Percentiles rank a stretch among this genome's conserved stretches.
phyloP scores from a whole-genome alignment of 2,113 vertebrate species.

The Embiotoca jacksoni region DNA sequence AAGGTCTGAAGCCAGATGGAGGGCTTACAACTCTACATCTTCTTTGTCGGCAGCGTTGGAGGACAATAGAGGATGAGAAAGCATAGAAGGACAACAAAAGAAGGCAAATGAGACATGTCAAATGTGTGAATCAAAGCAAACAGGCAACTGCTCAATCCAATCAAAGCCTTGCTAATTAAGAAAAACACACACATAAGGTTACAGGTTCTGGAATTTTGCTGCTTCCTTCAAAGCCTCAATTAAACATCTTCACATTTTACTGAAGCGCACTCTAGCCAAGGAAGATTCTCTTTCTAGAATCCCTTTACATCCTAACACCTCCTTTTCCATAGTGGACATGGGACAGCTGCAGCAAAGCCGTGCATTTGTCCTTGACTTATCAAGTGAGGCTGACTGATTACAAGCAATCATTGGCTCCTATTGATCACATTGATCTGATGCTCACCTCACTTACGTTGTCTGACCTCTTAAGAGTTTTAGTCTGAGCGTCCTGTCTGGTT shows the following conservation, averaged over 20 bases:
- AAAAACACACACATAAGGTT: not conserved
- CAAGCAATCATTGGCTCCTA: conserved; percentile 52
- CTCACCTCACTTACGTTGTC: conserved; percentile 47
- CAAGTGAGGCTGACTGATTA: conserved; percentile 49
- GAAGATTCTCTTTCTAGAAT: conserved; percentile 2
- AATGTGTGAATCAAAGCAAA: conserved; percentile 60
- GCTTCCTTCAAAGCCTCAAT: conserved; percentile 24
- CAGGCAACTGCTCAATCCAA: conserved; percentile 50
- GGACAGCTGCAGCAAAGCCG: conserved; percentile 1
- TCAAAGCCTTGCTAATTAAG: conserved; percentile 46
- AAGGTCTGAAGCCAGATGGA: conserved; percentile 42
- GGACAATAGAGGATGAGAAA: conserved; percentile 37
- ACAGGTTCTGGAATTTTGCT: conserved; percentile 6
- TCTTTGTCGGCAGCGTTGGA: conserved; percentile 20
- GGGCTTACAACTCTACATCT: conserved; percentile 33
- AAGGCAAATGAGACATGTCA: conserved; percentile 54
- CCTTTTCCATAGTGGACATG: conserved; percentile 21
- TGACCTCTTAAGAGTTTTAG: conserved; percentile 57
- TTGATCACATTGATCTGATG: conserved; percentile 61
- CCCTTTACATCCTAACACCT: not conserved
- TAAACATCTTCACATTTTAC: conserved; percentile 35
- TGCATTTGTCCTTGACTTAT: conserved; percentile 62
- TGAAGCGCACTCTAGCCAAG: not conserved
- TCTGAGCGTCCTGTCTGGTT: conserved; percentile 33
- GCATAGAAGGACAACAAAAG: conserved; percentile 41